Evolutionary conservation across 30 jellyfish, hydroid and myxozoan species (phyloP), one percentile per base, ranked within the genome.

Genomic region (Aurelia aurita): DNA sequence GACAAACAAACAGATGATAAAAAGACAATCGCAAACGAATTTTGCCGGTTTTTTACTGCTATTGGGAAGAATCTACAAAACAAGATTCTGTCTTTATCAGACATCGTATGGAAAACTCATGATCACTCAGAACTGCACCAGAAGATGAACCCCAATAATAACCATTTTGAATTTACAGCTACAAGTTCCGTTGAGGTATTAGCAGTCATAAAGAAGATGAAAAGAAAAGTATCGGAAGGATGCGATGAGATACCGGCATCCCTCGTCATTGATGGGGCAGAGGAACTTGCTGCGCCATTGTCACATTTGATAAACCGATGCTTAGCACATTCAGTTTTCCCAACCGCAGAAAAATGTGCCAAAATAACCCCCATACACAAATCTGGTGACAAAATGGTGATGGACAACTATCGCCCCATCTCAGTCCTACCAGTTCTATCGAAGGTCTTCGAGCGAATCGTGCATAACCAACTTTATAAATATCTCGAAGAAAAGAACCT

Each of bases 201-300:
- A 47, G 16, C 59, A 47, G 10, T 47, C 59, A 47, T 47, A 8
- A 47, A 47, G 16, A 47, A 16, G 59, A 47, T 47, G 59, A 47
- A 47, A 47, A n/a, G n/a, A n/a, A 47, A 47, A 47, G 59, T 10
- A 16, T 8, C 59, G 59, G 59, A 47, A 16, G 59, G 59, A 47
- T 47, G 16, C 16, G 59, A 47, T 47, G 59, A 47, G 16, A 47
- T 47, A 8, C 59, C 59, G 16, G 59, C 59, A 47, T 47, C 59
- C 16, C 59, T 47, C 16, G 59, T 47, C 59, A 47, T 47, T 8
- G 59, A 47, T 47, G n/a, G n/a, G n/a, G n/a, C n/a, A n/a, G n/a
- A n/a, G n/a, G 59, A 47, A 47, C 59, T 47, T 47, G 59, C 59
- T 47, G 59, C 59, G n/a, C n/a, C n/a, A n/a, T n/a, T n/a, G n/a